phyloP scores from a whole-genome alignment of 2,797 vertebrate genomes.

The Premnoplex brunnescens region DNA sequence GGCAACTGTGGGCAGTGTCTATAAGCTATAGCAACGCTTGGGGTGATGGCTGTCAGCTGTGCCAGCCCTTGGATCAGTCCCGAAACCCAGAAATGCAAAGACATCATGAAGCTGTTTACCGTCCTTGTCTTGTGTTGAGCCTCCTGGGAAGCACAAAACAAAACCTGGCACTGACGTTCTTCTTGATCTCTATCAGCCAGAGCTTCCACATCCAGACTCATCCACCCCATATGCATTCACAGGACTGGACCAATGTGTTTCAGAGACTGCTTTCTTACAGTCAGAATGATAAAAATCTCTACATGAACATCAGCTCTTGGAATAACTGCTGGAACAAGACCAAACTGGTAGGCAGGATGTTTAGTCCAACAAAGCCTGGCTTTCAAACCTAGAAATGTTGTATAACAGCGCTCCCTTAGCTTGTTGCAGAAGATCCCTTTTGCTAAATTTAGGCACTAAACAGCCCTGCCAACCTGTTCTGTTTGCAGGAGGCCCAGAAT shows the following conservation, averaged over 20 bases:
- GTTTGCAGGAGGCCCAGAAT: neutral
- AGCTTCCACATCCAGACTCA: neutral
- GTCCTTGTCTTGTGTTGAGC: neutral
- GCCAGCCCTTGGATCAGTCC: conserved; percentile 25
- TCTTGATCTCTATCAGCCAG: neutral
- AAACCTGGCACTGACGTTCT: neutral
- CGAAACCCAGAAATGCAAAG: neutral
- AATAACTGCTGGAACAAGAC: conserved; percentile 1
- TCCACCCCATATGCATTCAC: neutral
- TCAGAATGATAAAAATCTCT: neutral
- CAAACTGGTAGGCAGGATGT: neutral
- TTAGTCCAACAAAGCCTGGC: neutral
- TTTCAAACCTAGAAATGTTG: neutral
- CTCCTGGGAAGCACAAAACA: conserved; percentile 9
- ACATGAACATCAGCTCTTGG: neutral
- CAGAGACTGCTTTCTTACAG: neutral
- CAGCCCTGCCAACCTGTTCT: neutral
- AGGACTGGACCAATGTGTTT: neutral
- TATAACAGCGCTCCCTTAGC: neutral
- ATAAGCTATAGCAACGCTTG: conserved; percentile 44
- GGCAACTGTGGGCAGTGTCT: conserved; percentile 39
- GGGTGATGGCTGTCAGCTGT: neutral
- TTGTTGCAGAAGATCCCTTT: neutral
- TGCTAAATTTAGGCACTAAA: neutral
- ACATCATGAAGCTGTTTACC: neutral